phyloP scores from a whole-genome alignment of 2,113 vertebrate species.

The Cheilinus undulatus region DNA sequence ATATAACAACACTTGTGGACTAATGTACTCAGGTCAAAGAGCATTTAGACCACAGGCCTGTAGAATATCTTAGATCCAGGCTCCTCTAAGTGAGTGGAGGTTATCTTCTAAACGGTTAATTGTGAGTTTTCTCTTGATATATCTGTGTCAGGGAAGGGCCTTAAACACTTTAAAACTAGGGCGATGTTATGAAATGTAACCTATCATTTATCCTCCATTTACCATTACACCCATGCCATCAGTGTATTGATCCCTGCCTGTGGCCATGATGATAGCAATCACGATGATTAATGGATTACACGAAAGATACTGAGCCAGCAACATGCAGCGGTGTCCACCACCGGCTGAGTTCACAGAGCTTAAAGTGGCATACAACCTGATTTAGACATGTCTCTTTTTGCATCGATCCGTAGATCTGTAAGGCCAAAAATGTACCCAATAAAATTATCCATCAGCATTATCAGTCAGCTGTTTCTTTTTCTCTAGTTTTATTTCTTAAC shows the following conservation, averaged over 20 bases:
- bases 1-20: background rate
- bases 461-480: too few species aligned
- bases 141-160: background rate
- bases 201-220: slow-evolving; percentile 5
- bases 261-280: slow-evolving; percentile 28
- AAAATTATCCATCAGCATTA: background rate
- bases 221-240: background rate
- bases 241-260: slow-evolving; percentile 42
- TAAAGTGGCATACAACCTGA: background rate
- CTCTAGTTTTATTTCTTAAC: background rate
- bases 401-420: background rate
- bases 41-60: background rate
- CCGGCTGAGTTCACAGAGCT: background rate
- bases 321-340: slow-evolving; percentile 16
- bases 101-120: background rate
- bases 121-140: background rate
- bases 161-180: background rate
- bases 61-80: slow-evolving; percentile 6
- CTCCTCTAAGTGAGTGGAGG: background rate
- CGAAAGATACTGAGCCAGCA: slow-evolving; percentile 43
- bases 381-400: background rate
- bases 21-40: background rate
- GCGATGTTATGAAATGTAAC: background rate
- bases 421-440: background rate
- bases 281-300: slow-evolving; percentile 48